Conservation (phyloP, 2,888 invertebrate genomes). For the Protula sp. region DNA sequence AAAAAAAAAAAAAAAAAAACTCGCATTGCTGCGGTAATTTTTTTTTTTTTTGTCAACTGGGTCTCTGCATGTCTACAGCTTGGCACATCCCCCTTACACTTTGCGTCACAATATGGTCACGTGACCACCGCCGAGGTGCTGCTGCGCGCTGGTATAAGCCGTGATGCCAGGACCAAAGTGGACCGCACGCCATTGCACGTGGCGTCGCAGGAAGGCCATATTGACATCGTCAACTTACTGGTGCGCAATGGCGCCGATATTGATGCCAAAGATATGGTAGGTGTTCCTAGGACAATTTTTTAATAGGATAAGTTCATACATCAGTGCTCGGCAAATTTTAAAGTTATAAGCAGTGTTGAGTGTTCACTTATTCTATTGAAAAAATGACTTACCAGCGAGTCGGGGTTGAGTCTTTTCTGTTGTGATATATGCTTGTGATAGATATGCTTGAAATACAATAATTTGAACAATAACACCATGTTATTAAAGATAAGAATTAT, state of each 20-base stretch:
- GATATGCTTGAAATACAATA: too few relatives aligned
- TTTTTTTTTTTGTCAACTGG: too few relatives aligned
- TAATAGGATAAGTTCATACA: not conserved
- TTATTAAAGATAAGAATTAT: too few relatives aligned
- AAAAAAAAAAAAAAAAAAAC: too few relatives aligned
- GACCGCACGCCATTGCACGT: conserved; percentile 87
- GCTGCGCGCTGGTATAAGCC: conserved; percentile 77
- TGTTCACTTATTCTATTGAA: conserved; percentile 5
- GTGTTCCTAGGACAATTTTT: conserved; percentile 10
- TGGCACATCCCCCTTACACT: conserved; percentile 83
- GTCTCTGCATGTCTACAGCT: too few relatives aligned
- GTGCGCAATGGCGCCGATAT: conserved; percentile 67
- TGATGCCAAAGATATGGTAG: conserved; percentile 73
- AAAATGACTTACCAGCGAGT: too few relatives aligned
- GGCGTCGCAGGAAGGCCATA: conserved; percentile 79
- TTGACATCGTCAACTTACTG: conserved; percentile 67
- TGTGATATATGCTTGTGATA: too few relatives aligned
- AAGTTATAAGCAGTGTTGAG: not conserved
- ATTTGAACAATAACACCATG: too few relatives aligned
- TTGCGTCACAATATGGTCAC: conserved; percentile 78
- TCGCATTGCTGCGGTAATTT: too few relatives aligned
- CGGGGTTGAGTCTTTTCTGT: too few relatives aligned
- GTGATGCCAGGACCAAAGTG: conserved; percentile 85
- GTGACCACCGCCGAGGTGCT: conserved; percentile 73
- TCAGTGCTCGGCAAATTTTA: not conserved